Evolutionary conservation across 2,797 vertebrate species (phyloP).

Genomic region (Pygocentrus nattereri): DNA sequence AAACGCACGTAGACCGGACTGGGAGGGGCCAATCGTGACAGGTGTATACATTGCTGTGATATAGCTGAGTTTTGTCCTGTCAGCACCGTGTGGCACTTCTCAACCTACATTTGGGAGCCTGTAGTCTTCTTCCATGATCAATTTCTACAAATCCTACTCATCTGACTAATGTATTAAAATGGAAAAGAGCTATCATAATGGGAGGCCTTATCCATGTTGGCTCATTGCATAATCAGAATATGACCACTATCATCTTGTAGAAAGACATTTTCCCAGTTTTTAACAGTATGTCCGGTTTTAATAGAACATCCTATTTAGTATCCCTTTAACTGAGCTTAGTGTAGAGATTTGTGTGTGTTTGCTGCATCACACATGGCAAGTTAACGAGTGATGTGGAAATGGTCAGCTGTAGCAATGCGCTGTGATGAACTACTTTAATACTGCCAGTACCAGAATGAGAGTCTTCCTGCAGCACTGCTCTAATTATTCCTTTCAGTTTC

Average conservation of each 20-base stretch:
- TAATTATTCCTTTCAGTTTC: slow-evolving; percentile 57
- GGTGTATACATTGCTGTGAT: no score
- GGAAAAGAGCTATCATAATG: not conserved
- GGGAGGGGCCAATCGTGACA: no score
- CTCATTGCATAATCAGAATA: not conserved
- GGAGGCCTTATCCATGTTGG: not conserved
- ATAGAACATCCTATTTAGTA: slow-evolving; percentile 16
- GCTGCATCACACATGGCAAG: slow-evolving; percentile 2
- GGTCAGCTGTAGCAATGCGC: slow-evolving; percentile 42
- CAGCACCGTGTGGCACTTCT: no score
- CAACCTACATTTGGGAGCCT: not conserved
- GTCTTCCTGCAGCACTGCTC: slow-evolving; percentile 36
- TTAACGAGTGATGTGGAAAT: slow-evolving; percentile 46
- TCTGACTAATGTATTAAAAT: not conserved
- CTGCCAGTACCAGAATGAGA: slow-evolving; percentile 36
- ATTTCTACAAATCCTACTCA: not conserved
- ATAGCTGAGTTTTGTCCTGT: not conserved
- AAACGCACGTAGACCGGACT: no score
- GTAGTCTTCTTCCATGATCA: not conserved
- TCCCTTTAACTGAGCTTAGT: not conserved
- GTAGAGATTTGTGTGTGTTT: not conserved
- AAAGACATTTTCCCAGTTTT: not conserved
- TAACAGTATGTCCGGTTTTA: not conserved
- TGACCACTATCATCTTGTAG: not conserved
- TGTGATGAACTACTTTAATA: slow-evolving; percentile 54